Conservation (phyloP, 2,797 vertebrate species). For the Gadopsis marmoratus region DNA sequence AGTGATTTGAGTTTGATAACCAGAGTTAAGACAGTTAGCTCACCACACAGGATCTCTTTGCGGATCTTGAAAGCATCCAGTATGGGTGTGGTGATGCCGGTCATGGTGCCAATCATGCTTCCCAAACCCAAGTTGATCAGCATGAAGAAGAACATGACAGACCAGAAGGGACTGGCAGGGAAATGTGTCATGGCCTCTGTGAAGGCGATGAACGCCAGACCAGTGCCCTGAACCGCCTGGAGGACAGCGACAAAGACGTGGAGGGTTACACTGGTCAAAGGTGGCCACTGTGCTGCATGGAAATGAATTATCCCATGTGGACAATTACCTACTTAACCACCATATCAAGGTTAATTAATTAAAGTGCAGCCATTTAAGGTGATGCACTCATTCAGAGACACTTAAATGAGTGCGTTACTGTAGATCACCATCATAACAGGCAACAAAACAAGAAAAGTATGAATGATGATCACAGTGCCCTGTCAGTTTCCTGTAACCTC, state of each 20-base stretch:
- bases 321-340: neutral
- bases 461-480: neutral
- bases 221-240: slow-evolving; percentile 95
- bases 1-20: neutral
- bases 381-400: slow-evolving; percentile 2
- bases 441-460: neutral
- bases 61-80: slow-evolving; percentile 90
- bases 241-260: neutral
- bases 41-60: slow-evolving; percentile 93
- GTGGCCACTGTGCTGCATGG: neutral
- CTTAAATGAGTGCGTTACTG: neutral
- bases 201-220: slow-evolving; percentile 95
- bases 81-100: slow-evolving; percentile 93
- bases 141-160: slow-evolving; percentile 96
- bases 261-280: slow-evolving; percentile 1
- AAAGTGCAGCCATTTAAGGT: neutral
- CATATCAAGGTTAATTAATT: neutral
- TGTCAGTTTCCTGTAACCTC: neutral
- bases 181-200: slow-evolving; percentile 98
- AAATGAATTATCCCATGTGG: neutral
- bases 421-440: too few species aligned
- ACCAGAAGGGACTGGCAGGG: slow-evolving; percentile 94
- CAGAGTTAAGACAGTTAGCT: slow-evolving; percentile 43
- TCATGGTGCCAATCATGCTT: slow-evolving; percentile 97
- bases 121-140: slow-evolving; percentile 94